Conservation (phyloP, 2,113 vertebrate genomes). For the Heterocephalus glaber region DNA sequence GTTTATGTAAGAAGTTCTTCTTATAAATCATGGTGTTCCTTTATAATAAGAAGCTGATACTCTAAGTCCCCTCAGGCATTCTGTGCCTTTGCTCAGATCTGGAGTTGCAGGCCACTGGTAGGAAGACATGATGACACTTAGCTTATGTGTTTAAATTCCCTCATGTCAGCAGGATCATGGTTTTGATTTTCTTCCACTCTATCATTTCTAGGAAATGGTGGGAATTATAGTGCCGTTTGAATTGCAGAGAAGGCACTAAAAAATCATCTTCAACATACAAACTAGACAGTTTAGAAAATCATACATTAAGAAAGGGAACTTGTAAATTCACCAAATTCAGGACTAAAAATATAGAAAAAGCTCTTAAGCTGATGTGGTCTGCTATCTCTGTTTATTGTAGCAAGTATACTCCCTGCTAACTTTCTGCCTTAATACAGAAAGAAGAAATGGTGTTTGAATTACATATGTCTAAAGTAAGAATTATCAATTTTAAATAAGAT, state of each 20-base stretch:
- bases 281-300: slow-evolving; percentile 21
- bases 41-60: background rate
- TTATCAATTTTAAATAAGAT: background rate
- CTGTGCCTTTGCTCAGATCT: background rate
- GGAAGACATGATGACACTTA: background rate
- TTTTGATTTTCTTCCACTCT: background rate
- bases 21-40: background rate
- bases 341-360: background rate
- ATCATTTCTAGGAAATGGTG: background rate
- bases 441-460: background rate
- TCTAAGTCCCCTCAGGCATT: background rate
- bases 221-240: background rate
- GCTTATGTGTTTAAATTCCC: background rate
- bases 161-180: background rate
- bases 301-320: background rate
- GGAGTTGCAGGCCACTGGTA: background rate
- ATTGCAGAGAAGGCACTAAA: background rate
- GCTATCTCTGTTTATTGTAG: background rate
- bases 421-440: slow-evolving; percentile 23
- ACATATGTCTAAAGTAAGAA: background rate
- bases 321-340: background rate
- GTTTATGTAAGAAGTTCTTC: background rate
- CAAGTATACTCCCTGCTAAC: background rate
- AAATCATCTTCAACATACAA: background rate
- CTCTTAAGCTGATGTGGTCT: too few species aligned